Conservation (phyloP, 2,888 invertebrate genomes). For the Dynastes maya region DNA sequence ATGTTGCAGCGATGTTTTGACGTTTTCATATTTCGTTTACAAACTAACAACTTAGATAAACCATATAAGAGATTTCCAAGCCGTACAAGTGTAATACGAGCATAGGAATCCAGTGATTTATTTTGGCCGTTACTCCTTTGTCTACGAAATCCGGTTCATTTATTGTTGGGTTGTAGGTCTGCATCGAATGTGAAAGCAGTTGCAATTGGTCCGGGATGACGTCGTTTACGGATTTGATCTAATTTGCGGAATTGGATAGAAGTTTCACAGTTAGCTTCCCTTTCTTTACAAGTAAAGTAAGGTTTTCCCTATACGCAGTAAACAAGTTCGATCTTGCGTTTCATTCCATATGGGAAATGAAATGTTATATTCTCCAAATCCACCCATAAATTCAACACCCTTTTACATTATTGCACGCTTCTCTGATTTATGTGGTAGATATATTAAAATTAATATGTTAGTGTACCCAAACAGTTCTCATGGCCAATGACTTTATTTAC, state of each 20-base stretch:
- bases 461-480: neutral
- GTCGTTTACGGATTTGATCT: slow-evolving; percentile 44
- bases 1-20: neutral
- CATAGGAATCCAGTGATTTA: neutral
- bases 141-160: slow-evolving; percentile 25
- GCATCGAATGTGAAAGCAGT: slow-evolving; percentile 43
- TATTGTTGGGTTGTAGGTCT: slow-evolving; percentile 33
- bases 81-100: neutral
- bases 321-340: slow-evolving; percentile 36
- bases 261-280: slow-evolving; percentile 33
- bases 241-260: slow-evolving; percentile 40
- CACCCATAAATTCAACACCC: slow-evolving; percentile 17
- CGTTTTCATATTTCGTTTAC: neutral
- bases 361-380: slow-evolving; percentile 25
- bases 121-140: slow-evolving; percentile 11
- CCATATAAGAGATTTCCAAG: neutral
- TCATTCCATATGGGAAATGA: slow-evolving; percentile 38
- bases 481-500: neutral
- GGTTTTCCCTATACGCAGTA: slow-evolving; percentile 31
- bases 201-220: slow-evolving; percentile 34
- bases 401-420: slow-evolving; percentile 12
- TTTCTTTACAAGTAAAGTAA: slow-evolving; percentile 14
- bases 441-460: slow-evolving; percentile 31
- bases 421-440: slow-evolving; percentile 34
- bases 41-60: neutral